Evolutionary conservation across 1,140 invertebrate genomes (phyloP).

Genomic region (Limonius californicus): DNA sequence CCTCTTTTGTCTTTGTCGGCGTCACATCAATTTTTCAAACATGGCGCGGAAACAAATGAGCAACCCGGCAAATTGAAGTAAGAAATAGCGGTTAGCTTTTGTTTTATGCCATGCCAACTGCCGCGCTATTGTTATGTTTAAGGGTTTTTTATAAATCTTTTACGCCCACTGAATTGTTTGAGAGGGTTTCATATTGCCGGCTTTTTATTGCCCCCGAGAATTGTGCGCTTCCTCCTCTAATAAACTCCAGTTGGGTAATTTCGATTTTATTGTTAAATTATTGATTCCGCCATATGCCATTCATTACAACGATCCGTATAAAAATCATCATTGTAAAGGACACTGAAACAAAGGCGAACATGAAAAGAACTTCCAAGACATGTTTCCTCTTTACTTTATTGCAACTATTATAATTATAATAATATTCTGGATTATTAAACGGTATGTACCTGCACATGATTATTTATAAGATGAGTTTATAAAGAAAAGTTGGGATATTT

Average conservation of each 20-base stretch:
- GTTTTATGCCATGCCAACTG: constrained; percentile 48
- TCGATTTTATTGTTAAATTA: constrained; percentile 4
- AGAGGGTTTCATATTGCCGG: constrained; percentile 30
- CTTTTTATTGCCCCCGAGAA: constrained; percentile 41
- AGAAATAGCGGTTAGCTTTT: constrained; percentile 49
- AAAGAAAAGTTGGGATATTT: no score
- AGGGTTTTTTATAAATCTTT: constrained; percentile 45
- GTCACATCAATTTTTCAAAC: constrained; percentile 48
- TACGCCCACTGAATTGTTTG: constrained; percentile 36
- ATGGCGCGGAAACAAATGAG: constrained; percentile 49
- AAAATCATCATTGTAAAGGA: no score
- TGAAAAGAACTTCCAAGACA: no score
- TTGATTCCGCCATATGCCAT: not conserved
- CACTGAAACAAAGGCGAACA: no score
- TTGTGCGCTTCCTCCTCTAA: constrained; percentile 2
- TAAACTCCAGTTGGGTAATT: constrained; percentile 7
- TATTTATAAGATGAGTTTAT: no score
- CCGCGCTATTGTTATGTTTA: constrained; percentile 45
- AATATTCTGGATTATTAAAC: no score
- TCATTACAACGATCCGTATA: not conserved
- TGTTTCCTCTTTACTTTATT: no score
- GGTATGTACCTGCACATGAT: no score
- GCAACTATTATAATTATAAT: no score
- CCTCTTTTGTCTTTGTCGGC: constrained; percentile 46
- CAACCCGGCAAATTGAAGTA: constrained; percentile 47